Percentiles rank a stretch among this genome's conserved stretches.
phyloP scores from a whole-genome alignment of 2,113 vertebrate genomes.

The Empidonax alnorum region DNA sequence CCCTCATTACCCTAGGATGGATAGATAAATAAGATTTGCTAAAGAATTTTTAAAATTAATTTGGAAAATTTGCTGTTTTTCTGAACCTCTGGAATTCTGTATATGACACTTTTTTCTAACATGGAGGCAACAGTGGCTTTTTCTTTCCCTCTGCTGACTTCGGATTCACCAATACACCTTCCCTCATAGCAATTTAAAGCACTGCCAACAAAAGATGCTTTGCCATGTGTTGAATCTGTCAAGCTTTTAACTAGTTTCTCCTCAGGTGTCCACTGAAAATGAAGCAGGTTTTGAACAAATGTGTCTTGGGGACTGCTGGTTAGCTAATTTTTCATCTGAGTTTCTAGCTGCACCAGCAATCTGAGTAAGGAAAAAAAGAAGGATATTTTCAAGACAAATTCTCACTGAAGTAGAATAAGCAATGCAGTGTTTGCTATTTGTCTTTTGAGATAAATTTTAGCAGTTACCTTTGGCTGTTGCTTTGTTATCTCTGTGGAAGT shows the following conservation, averaged over 20 bases:
- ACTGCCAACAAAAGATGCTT: slow-evolving; percentile 50
- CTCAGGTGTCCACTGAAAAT: slow-evolving; percentile 63
- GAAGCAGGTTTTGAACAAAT: slow-evolving; percentile 67
- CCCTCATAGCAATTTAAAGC: slow-evolving; percentile 54
- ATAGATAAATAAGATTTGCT: background rate
- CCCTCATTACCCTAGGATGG: too few relatives aligned
- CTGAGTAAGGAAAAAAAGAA: slow-evolving; percentile 38
- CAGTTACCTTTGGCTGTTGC: slow-evolving; percentile 15
- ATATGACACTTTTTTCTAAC: background rate
- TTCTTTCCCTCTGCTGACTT: background rate
- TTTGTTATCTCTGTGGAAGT: slow-evolving; percentile 49
- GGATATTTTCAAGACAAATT: slow-evolving; percentile 45
- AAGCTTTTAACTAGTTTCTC: slow-evolving; percentile 72
- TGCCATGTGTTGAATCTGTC: slow-evolving; percentile 60
- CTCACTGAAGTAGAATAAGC: background rate
- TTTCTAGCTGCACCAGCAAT: slow-evolving; percentile 42
- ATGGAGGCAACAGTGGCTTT: background rate
- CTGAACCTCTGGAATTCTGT: background rate
- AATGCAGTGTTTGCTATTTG: slow-evolving; percentile 25
- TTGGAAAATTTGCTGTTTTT: background rate
- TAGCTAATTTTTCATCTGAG: slow-evolving; percentile 50
- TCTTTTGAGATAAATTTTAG: slow-evolving; percentile 37
- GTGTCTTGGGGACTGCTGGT: slow-evolving; percentile 23
- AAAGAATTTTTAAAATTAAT: background rate
- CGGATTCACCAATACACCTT: slow-evolving; percentile 18